Percentiles rank a stretch among this genome's conserved stretches.
Evolutionary conservation across 1,140 invertebrate species (phyloP).

Genomic region (Cylas formicarius): DNA sequence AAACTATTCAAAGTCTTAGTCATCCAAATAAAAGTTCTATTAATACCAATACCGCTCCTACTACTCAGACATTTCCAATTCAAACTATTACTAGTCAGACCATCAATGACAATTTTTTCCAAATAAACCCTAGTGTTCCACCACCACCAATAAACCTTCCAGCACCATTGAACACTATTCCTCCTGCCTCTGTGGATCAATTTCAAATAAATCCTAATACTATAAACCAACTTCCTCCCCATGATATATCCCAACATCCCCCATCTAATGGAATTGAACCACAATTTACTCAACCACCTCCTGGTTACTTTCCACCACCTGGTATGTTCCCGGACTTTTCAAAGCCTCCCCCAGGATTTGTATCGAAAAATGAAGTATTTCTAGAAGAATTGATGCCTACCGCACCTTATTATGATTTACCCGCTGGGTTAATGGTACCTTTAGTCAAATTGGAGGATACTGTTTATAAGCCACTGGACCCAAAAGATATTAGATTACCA

Average conservation of each 20-base stretch:
- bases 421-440: constrained; percentile 91
- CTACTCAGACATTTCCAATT: constrained; percentile 18
- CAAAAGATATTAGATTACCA: constrained; percentile 81
- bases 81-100: constrained; percentile 9
- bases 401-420: constrained; percentile 92
- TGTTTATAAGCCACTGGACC: constrained; percentile 84
- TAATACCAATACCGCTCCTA: constrained; percentile 17
- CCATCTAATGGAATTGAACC: constrained; percentile 28
- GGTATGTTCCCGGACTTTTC: constrained; percentile 68
- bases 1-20: constrained; percentile 31
- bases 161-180: neutral
- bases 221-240: too few species aligned
- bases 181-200: constrained; percentile 6
- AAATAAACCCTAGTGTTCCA: constrained; percentile 13
- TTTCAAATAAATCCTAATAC: constrained; percentile 4
- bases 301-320: constrained; percentile 48
- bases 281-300: constrained; percentile 50
- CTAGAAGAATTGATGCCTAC: constrained; percentile 75
- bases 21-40: constrained; percentile 21
- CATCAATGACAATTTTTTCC: constrained; percentile 8
- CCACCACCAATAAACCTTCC: constrained; percentile 5
- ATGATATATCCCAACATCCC: too few species aligned
- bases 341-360: constrained; percentile 76
- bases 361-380: constrained; percentile 62
- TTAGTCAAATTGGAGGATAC: constrained; percentile 88